phyloP scores from a whole-genome alignment of 2,797 vertebrate species.

The Takifugu ocellatus region DNA sequence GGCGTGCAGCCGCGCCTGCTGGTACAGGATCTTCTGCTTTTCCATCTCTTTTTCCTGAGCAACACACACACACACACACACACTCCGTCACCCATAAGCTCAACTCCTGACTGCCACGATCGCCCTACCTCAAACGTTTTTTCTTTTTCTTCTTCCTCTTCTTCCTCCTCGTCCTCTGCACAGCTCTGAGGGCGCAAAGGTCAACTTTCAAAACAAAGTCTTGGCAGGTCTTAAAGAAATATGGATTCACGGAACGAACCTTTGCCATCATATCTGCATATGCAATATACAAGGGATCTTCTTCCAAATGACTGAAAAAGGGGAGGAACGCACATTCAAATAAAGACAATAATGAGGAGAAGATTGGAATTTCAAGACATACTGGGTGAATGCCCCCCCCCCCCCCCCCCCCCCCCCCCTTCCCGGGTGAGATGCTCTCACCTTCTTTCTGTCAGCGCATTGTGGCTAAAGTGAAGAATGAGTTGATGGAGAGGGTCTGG shows the following conservation, averaged over 20 bases:
- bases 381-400: no score
- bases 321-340: constrained; percentile 1
- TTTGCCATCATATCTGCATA: constrained; percentile 99
- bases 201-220: neutral
- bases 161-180: constrained; percentile 85
- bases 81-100: no score
- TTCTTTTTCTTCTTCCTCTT: constrained; percentile 88
- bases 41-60: constrained; percentile 98
- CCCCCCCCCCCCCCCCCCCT: no score
- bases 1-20: constrained; percentile 95
- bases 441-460: constrained; percentile 93
- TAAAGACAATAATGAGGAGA: no score
- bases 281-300: constrained; percentile 92
- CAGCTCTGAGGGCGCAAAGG: constrained; percentile 73
- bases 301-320: constrained; percentile 83
- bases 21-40: constrained; percentile 96
- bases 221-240: neutral
- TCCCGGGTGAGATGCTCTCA: constrained; percentile 31
- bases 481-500: constrained; percentile 97
- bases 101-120: neutral
- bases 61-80: constrained; percentile 7
- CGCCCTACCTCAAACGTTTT: constrained; percentile 92
- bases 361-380: no score
- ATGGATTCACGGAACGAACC: constrained; percentile 59
- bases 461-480: constrained; percentile 96